Percentiles rank a stretch among this genome's conserved stretches.
Conservation (phyloP, 1,140 invertebrate species). For the Euwallacea fornicatus region DNA sequence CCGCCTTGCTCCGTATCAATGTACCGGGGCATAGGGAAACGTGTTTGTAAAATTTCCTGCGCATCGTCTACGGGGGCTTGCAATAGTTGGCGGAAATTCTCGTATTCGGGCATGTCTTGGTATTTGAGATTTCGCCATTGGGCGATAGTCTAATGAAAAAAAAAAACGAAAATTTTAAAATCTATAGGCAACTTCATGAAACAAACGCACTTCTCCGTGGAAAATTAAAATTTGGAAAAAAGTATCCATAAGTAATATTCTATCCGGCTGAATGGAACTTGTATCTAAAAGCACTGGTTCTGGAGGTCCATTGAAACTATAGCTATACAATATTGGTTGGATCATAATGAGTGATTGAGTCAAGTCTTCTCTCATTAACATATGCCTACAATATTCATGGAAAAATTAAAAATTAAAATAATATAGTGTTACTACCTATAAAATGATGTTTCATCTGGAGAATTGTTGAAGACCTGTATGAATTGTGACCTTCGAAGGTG, state of each 20-base stretch:
- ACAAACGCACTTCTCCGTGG: conserved; percentile 89
- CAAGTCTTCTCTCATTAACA: conserved; percentile 95
- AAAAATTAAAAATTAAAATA: background rate
- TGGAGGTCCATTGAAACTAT: conserved; percentile 96
- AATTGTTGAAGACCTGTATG: conserved; percentile 99
- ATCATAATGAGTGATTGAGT: conserved; percentile 99
- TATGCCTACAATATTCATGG: conserved; percentile 67
- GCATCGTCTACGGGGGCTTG: conserved; percentile 97
- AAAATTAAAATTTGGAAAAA: conserved; percentile 99
- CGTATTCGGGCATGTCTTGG: conserved; percentile 95
- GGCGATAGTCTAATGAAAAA: conserved; percentile 82
- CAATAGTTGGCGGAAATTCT: conserved; percentile 94
- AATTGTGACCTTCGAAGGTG: conserved; percentile 98
- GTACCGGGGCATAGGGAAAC: conserved; percentile 98
- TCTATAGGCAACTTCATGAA: conserved; percentile 7
- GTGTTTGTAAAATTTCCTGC: conserved; percentile 89
- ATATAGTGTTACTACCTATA: conserved; percentile 59
- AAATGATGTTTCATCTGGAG: conserved; percentile 99
- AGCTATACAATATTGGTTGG: conserved; percentile 97
- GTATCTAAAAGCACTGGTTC: conserved; percentile 97
- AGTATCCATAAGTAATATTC: conserved; percentile 98
- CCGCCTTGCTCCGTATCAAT: conserved; percentile 99
- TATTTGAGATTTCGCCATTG: conserved; percentile 94
- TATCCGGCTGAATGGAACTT: conserved; percentile 94
- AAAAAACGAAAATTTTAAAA: conserved; percentile 31